phyloP scores from a whole-genome alignment of 2,888 invertebrate genomes.

The Agriotes lineatus region DNA sequence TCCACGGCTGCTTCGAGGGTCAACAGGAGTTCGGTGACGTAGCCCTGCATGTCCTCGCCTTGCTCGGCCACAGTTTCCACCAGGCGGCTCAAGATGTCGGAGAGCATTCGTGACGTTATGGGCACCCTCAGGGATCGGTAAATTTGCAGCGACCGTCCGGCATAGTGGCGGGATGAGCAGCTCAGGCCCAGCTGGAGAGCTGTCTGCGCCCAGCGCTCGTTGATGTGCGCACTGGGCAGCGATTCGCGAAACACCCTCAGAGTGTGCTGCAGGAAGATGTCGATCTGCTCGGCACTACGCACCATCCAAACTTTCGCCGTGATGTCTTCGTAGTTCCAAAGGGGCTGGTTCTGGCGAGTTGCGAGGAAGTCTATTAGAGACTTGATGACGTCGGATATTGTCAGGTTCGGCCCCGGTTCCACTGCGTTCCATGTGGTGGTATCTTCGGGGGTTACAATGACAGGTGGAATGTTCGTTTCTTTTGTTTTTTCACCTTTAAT shows the following conservation, averaged over 20 bases:
- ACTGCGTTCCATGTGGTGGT: constrained; percentile 63
- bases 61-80: constrained; percentile 99
- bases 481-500: constrained; percentile 47
- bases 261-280: constrained; percentile 89
- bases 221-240: constrained; percentile 90
- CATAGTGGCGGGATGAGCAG: constrained; percentile 97
- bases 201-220: constrained; percentile 98
- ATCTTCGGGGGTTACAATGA: constrained; percentile 71
- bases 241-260: constrained; percentile 91
- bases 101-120: constrained; percentile 93
- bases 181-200: constrained; percentile 95
- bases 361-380: constrained; percentile 91
- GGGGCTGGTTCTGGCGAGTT: constrained; percentile 79
- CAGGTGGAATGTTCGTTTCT: constrained; percentile 53
- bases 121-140: constrained; percentile 89
- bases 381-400: constrained; percentile 87
- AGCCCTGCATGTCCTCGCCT: constrained; percentile 99
- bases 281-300: constrained; percentile 93
- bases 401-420: constrained; percentile 76
- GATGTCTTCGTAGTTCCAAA: constrained; percentile 99
- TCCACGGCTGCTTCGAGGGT: constrained; percentile 97
- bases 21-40: constrained; percentile 96
- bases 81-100: constrained; percentile 94
- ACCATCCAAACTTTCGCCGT: constrained; percentile 96
- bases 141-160: constrained; percentile 95